Percentiles rank a stretch among this genome's conserved stretches.
These are phyloP conservation scores for Menidia menidia DNA, from an alignment of 2,797 vertebrate genomes.

Conservation along the genomic window DNA sequence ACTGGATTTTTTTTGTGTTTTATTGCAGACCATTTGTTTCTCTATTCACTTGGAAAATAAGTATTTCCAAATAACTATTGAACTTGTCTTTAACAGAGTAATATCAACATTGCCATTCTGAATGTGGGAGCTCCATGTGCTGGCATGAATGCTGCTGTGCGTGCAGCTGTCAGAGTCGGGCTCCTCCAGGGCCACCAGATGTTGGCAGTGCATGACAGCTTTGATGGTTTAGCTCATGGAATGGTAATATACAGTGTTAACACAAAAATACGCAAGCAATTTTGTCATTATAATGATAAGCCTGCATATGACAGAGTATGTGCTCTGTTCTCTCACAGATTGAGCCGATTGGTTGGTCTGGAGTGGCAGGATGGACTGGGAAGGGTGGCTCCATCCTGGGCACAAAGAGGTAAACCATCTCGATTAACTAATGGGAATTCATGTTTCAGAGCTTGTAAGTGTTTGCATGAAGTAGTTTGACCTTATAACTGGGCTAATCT, in stretches of 20 bases:
- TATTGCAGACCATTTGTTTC: not conserved
- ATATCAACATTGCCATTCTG: slow-evolving; percentile 88
- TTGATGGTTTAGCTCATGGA: slow-evolving; percentile 89
- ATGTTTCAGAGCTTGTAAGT: slow-evolving; percentile 1
- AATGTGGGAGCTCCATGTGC: slow-evolving; percentile 93
- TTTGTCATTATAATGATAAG: not conserved
- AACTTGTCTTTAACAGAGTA: slow-evolving; percentile 76
- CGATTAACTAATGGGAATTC: not conserved
- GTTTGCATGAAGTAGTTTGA: not conserved
- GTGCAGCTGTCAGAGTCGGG: slow-evolving; percentile 88
- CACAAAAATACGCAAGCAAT: not conserved
- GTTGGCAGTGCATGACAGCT: slow-evolving; percentile 91
- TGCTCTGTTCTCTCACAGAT: slow-evolving; percentile 77
- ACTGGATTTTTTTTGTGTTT: slow-evolving; percentile 6
- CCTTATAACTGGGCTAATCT: not conserved
- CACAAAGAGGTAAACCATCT: slow-evolving; percentile 88
- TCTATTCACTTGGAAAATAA: not conserved
- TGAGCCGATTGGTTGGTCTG: slow-evolving; percentile 88
- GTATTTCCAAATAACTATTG: slow-evolving; percentile 28
- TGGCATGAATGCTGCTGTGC: slow-evolving; percentile 93
- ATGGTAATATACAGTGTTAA: slow-evolving; percentile 74
- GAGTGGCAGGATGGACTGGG: slow-evolving; percentile 92
- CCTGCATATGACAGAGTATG: not conserved
- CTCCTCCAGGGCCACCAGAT: slow-evolving; percentile 92
- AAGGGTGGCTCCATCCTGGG: slow-evolving; percentile 93